Percentiles rank a stretch among this genome's conserved stretches.
phyloP scores from a whole-genome alignment of 2,113 vertebrate genomes.

The Dipodomys merriami region DNA sequence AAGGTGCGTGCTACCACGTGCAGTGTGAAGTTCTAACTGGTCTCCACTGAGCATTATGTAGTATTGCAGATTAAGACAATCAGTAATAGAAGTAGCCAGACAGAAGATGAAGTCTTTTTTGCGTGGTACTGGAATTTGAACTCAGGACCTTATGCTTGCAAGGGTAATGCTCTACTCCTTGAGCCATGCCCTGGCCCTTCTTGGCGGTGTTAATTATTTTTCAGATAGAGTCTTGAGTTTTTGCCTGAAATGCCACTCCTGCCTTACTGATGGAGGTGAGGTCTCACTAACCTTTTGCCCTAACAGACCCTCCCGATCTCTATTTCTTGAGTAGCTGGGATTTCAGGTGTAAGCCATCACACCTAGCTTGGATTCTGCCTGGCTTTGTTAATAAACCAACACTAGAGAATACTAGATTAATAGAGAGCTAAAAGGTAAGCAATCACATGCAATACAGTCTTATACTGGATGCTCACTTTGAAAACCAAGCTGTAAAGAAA shows the following conservation, averaged over 20 bases:
- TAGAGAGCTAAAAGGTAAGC: not conserved
- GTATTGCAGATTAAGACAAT: not conserved
- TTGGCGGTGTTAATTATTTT: no score
- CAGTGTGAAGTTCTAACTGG: not conserved
- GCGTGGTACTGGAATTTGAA: no score
- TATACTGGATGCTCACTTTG: not conserved
- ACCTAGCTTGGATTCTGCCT: not conserved
- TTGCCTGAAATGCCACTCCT: no score
- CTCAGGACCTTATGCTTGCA: no score
- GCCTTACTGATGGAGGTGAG: no score
- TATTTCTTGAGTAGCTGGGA: no score
- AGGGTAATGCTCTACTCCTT: no score
- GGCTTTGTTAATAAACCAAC: not conserved
- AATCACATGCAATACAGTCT: not conserved
- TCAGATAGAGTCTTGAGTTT: no score
- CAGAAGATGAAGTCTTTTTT: not conserved
- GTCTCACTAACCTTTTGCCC: no score
- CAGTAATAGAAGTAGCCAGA: not conserved
- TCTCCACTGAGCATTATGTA: not conserved
- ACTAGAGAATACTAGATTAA: not conserved
- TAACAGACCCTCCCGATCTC: no score
- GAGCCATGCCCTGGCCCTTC: no score
- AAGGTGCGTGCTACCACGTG: not conserved
- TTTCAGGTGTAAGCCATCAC: no score
- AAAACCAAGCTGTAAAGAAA: slow-evolving; percentile 9